Evolutionary conservation across 1,140 invertebrate genomes (phyloP), one percentile per base, ranked within the genome.

Genomic region (Scaptomyza pallida): DNA sequence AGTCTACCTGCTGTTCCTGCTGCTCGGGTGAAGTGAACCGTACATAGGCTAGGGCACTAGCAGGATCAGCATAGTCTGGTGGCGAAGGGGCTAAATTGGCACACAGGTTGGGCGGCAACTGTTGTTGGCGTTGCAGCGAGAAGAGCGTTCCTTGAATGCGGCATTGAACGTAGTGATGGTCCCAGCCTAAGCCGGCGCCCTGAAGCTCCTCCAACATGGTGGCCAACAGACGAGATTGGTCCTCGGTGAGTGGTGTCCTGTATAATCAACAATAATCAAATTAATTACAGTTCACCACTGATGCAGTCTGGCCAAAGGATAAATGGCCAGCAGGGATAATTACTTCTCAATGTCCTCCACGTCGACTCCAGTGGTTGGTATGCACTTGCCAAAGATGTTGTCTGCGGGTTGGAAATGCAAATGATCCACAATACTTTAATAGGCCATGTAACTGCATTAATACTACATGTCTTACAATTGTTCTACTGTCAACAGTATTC

Each of bases 311-410:
- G 13, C n/a, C 15, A 5, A 9, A 1, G 12, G 50, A 2, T 5
- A 3, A 65, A 45, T 5, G 23, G 15, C 45, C 15, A 35, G 41
- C 0, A 1, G 3, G 16, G 15, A 61, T 69, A 75, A 45, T 92
- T 91, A 95, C 94, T 93, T 94, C 78, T 94, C 93, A 48, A 94
- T 93, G 54, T 94, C 93, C 26, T 93, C 92, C 37, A 93, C 77
- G 63, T 94, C 93, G 10, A 92, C 92, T 70, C 93, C 93, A 69
- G 94, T 94, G 13, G 94, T 90, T 50, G 94, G 93, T 71, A 97
- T 93, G 91, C 96, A 97, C 85, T 94, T 94, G 62, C 96, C 96
- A 90, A 97, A 97, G 60, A 95, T 96, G 80, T 94, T 93, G 93
- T 97, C 96, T 97, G 92, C 6, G 26, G 26, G 8, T 74, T n/a